Conservation (phyloP, 2,888 invertebrate species). For the Julus scandinavius region DNA sequence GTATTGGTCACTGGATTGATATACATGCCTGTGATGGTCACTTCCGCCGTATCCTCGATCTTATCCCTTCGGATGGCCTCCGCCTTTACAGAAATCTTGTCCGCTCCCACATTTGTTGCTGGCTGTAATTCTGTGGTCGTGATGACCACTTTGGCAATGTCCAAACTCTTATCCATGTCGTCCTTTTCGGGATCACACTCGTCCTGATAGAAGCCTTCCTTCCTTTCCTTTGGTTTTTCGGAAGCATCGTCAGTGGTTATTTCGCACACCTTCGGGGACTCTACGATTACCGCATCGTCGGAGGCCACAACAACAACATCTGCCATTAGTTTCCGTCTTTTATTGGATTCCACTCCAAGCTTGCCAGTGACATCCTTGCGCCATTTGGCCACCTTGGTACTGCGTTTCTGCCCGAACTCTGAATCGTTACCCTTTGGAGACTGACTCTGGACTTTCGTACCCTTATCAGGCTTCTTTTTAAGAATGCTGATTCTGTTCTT, state of each 20-base stretch:
- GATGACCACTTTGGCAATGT: slow-evolving; percentile 51
- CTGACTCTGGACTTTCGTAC: background rate
- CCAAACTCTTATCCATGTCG: slow-evolving; percentile 52
- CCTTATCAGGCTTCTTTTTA: background rate
- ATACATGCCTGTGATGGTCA: slow-evolving; percentile 59
- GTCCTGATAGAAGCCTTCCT: slow-evolving; percentile 47
- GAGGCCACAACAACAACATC: slow-evolving; percentile 17
- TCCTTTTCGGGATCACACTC: slow-evolving; percentile 40
- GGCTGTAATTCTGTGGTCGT: slow-evolving; percentile 35
- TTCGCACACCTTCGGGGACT: background rate
- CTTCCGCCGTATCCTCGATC: slow-evolving; percentile 58
- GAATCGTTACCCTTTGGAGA: background rate
- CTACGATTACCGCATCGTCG: slow-evolving; percentile 11
- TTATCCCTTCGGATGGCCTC: slow-evolving; percentile 55
- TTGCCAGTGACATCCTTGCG: background rate
- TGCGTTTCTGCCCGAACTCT: background rate
- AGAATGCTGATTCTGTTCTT: background rate
- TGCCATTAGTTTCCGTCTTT: background rate
- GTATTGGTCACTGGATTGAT: slow-evolving; percentile 58
- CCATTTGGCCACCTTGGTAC: slow-evolving; percentile 10
- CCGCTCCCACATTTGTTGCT: background rate
- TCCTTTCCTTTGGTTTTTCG: slow-evolving; percentile 51
- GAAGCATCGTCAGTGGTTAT: background rate
- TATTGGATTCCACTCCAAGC: background rate
- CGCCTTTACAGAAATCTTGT: slow-evolving; percentile 48